Evolutionary conservation across 2,888 invertebrate genomes (phyloP).

Genomic region (Drosophila austrosaltans): DNA sequence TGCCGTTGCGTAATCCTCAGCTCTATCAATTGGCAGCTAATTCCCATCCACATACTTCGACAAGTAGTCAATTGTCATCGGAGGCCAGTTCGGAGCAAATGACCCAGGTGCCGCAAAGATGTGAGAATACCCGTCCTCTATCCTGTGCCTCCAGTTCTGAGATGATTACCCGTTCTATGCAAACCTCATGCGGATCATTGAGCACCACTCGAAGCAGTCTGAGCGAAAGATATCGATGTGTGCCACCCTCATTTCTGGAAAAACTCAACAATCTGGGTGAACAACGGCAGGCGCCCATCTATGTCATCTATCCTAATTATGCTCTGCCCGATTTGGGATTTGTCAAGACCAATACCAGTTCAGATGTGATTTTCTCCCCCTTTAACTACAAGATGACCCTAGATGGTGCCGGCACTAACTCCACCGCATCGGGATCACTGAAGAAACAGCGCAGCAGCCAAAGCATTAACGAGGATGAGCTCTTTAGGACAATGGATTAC

Average conservation of each 20-base stretch:
- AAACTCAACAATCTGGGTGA: conserved; percentile 87
- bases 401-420: conserved; percentile 46
- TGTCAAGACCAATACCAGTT: conserved; percentile 85
- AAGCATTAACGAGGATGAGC: conserved; percentile 90
- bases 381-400: conserved; percentile 86
- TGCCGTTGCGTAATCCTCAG: conserved; percentile 83
- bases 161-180: conserved; percentile 89
- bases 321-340: conserved; percentile 95
- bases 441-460: conserved; percentile 62
- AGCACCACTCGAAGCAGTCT: conserved; percentile 79
- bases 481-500: conserved; percentile 91
- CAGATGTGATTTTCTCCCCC: conserved; percentile 88
- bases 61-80: conserved; percentile 80
- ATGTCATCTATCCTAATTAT: conserved; percentile 95
- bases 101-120: conserved; percentile 72
- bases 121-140: conserved; percentile 55
- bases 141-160: conserved; percentile 80
- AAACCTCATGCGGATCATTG: conserved; percentile 85
- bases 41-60: conserved; percentile 80
- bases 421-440: conserved; percentile 50
- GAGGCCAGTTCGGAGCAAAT: conserved; percentile 82
- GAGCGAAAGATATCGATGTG: conserved; percentile 86
- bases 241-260: conserved; percentile 89
- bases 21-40: conserved; percentile 77
- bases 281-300: conserved; percentile 89